Base-by-base conservation (phyloP, 2,888 invertebrate genomes). In the Fissipunctia ypsillon region DNA sequence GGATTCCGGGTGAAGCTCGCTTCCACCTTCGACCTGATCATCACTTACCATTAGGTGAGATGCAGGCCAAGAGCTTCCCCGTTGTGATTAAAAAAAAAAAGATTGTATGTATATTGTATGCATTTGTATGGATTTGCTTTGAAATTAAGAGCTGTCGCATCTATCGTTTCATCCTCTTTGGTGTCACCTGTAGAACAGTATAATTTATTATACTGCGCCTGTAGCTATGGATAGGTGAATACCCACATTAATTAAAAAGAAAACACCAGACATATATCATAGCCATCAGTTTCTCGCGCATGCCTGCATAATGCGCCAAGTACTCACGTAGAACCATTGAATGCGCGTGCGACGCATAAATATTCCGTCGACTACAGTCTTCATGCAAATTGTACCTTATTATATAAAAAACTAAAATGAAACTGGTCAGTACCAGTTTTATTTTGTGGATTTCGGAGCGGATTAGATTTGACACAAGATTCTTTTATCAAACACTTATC, bases 251-350 rank as follows among this genome's bases (percentile, higher is more conserved):
- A 81, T 81, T 81, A 28, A 56, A 77, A 73, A 73, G 57, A 80
- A 77, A 78, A 63, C 43, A 43, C 25, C 10, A 56, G 25, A 38
- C 65, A 56, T 73, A 50, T 45, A 69, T 67, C 56, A 52, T 56
- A 65, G 5, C 19, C 70, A 59, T 61, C 45, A 68, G 66, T 78
- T 77, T 76, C 79, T 77, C 48, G 56, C 67, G 52, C 74, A 78
- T 83, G 50, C 71, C 70, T 83, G 81, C 81, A 84, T 83, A 85
- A 85, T 83, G 64, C 31, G 31, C 45, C 45, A n/a, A n/a, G n/a
- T n/a, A n/a, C n/a, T n/a, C n/a, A 65, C 63, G 56, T 73, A 69
- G 35, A 6, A 54, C 43, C 71, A 61, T 67, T 66, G 65, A 57
- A 41, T 50, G 76, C 56, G 78, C 82, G 78, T 77, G 80, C 25